Conservation (phyloP, 2,797 vertebrate species). For the Parotocinclus haroldoi region DNA sequence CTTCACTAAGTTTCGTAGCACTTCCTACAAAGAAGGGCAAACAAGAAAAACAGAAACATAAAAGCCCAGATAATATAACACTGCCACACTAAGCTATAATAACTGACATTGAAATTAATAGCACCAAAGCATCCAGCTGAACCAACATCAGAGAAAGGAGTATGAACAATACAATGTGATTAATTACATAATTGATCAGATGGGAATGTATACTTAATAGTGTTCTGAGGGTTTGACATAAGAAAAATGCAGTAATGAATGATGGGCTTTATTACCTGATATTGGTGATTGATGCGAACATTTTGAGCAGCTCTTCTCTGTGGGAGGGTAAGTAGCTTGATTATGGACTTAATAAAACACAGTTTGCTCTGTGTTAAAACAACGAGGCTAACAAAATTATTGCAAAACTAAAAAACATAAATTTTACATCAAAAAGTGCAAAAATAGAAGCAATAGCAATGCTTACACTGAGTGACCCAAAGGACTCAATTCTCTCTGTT, state of each 20-base stretch:
- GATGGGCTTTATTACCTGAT: constrained; percentile 80
- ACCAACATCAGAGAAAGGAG: not conserved
- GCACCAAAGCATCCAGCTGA: no score
- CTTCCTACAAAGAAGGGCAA: constrained; percentile 75
- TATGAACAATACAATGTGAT: constrained; percentile 13
- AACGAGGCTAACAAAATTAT: not conserved
- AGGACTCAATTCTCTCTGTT: constrained; percentile 79
- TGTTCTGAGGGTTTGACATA: no score
- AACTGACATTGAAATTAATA: not conserved
- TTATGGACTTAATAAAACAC: constrained; percentile 26
- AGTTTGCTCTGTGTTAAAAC: constrained; percentile 21
- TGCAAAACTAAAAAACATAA: not conserved
- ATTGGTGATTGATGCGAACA: constrained; percentile 91
- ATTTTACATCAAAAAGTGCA: not conserved
- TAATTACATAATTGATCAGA: constrained; percentile 6
- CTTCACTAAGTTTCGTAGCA: constrained; percentile 95
- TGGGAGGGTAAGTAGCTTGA: constrained; percentile 47
- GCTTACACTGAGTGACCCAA: constrained; percentile 89
- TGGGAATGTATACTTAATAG: no score
- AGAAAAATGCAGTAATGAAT: constrained; percentile 24
- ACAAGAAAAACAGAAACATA: not conserved
- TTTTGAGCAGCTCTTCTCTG: constrained; percentile 94
- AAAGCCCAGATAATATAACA: not conserved
- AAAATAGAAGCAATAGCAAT: no score
- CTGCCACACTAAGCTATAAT: not conserved